Evolutionary conservation across 2,888 invertebrate species (phyloP).

Genomic region (Lepidonotus clava): DNA sequence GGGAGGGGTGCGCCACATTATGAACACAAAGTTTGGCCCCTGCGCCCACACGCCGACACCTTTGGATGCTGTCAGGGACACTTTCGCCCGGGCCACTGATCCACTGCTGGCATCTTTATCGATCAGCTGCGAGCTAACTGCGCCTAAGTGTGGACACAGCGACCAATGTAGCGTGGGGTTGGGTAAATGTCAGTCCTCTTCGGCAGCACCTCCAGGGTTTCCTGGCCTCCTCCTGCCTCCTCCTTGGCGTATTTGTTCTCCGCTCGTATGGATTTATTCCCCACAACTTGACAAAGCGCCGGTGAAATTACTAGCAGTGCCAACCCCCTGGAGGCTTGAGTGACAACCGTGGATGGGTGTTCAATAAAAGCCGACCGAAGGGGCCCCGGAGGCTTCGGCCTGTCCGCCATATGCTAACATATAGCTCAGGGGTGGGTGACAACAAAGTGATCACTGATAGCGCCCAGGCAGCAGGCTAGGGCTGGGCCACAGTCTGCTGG

Average conservation of each 20-base stretch:
- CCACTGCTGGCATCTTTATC: background rate
- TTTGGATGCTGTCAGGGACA: conserved; percentile 35
- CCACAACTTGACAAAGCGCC: conserved; percentile 38
- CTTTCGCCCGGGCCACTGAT: background rate
- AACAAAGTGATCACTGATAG: conserved; percentile 38
- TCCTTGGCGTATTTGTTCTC: conserved; percentile 45
- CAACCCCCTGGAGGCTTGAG: conserved; percentile 39
- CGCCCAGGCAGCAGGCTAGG: background rate
- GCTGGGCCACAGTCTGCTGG: background rate
- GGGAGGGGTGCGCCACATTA: background rate
- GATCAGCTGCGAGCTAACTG: background rate
- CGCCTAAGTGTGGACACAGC: background rate
- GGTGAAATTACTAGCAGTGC: conserved; percentile 37
- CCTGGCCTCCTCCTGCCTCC: background rate
- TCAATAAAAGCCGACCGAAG: conserved; percentile 27
- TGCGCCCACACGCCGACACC: background rate
- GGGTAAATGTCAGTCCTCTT: conserved; percentile 34
- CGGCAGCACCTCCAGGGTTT: background rate
- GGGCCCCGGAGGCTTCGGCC: background rate
- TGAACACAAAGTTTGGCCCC: conserved; percentile 25
- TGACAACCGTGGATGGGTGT: conserved; percentile 45
- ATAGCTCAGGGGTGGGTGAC: conserved; percentile 34
- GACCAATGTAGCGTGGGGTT: conserved; percentile 25
- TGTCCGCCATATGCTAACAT: conserved; percentile 29
- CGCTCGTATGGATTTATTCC: conserved; percentile 42